Evolutionary conservation across 2,888 invertebrate genomes (phyloP).

Genomic region (Girardia tigrina): DNA sequence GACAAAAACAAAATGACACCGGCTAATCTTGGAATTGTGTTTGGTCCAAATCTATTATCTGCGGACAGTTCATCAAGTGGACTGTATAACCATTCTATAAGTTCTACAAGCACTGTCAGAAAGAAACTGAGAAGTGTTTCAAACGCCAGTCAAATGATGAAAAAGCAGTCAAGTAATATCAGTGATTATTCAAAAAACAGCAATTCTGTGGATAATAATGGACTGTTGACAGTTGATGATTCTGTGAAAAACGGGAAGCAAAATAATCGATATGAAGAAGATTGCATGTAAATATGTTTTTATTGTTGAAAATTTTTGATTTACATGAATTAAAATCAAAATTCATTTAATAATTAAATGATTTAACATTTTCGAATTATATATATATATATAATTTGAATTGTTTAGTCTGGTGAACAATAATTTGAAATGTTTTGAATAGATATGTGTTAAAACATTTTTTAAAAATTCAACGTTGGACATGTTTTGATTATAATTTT

Average conservation of each 20-base stretch:
- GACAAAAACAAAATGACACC: conserved; percentile 87
- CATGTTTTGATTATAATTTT: too few species aligned
- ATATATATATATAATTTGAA: too few species aligned
- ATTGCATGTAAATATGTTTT: background rate
- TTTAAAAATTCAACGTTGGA: too few species aligned
- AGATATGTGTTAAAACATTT: too few species aligned
- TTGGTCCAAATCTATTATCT: conserved; percentile 69
- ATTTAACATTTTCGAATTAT: too few species aligned
- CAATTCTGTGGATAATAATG: background rate
- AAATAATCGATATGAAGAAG: conserved; percentile 3
- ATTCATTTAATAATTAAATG: too few species aligned
- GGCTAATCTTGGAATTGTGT: conserved; percentile 84
- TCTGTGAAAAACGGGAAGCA: background rate
- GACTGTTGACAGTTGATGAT: background rate
- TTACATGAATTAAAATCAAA: background rate
- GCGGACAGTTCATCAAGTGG: conserved; percentile 1
- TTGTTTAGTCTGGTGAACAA: too few species aligned
- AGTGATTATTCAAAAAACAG: background rate
- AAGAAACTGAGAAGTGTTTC: conserved; percentile 3
- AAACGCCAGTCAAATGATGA: conserved; percentile 13
- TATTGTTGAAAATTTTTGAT: background rate
- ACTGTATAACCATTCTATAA: background rate
- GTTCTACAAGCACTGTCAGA: background rate
- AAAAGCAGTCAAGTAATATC: background rate
- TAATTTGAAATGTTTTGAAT: too few species aligned